Evolutionary conservation across 2,797 vertebrate genomes (phyloP), one percentile per base, ranked within the genome.

Genomic region (Ctenopoma kingsleyae): DNA sequence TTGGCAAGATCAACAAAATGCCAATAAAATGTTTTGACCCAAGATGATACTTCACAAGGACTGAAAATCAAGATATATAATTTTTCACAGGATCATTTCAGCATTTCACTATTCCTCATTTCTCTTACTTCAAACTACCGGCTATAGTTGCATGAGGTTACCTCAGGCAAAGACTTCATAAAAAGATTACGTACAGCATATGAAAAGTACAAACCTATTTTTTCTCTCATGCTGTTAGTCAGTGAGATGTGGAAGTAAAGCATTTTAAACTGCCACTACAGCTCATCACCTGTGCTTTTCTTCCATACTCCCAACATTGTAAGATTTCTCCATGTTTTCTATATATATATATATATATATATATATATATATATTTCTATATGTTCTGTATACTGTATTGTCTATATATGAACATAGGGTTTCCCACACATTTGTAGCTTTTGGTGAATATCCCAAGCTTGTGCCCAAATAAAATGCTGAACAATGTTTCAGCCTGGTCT

Each of bases 131-230:
- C 4, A 62, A 55, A 13, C 46, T 47, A 17, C 4, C 51, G 46
- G 64, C 16, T 51, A 13, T 5, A 46, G 55, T 11, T 67, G 12
- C 0, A 2, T 25, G 36, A 67, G n/a, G 47, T 19, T 61, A 36
- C 38, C 56, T 74, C 44, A 60, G 55, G 46, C 46, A 53, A 68
- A 58, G 6, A 27, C 53, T 49, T 67, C 3, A 57, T 49, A 8
- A 32, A 67, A 6, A 60, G 51, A 43, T 48, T 49, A 50, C 5
- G 19, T 41, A 27, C 8, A 3, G 16, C 19, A 56, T 17, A 46
- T 11, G 17, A 19, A 65, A n/a, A 20, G 4, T 5, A 17, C 17
- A 30, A 8, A 10, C 12, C 1, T 38, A 8, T 38, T 32, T 46
- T 17, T 5, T 5, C 15, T 5, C 20, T 49, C 10, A 19, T n/a